Conservation (phyloP, 2,113 vertebrate genomes). For the Mystacornis crossleyi region DNA sequence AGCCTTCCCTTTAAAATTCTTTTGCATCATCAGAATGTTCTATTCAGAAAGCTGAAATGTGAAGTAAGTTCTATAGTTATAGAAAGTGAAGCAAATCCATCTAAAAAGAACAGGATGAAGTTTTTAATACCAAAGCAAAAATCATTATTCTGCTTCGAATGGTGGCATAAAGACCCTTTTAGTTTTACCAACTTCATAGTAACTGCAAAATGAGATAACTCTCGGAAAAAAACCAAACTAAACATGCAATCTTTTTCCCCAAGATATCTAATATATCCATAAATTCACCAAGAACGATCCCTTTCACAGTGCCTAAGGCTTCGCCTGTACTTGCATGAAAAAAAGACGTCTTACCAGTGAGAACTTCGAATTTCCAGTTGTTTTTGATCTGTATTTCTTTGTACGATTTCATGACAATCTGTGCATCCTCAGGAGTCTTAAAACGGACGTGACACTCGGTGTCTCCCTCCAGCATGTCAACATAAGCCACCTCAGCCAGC, state of each 20-base stretch:
- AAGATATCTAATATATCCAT: not conserved
- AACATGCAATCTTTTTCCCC: not conserved
- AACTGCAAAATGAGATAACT: not conserved
- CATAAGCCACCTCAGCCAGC: conserved; percentile 86
- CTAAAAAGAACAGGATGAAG: not conserved
- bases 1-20: not conserved
- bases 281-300: not conserved
- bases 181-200: not conserved
- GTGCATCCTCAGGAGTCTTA: conserved; percentile 85
- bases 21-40: not conserved
- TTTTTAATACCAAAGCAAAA: not conserved
- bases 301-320: not conserved
- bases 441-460: conserved; percentile 89
- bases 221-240: not conserved
- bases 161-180: not conserved
- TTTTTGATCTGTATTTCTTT: conserved; percentile 83
- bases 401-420: conserved; percentile 65
- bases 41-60: not conserved
- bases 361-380: conserved; percentile 88
- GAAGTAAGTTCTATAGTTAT: not conserved
- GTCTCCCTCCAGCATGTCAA: conserved; percentile 92
- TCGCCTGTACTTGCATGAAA: not conserved
- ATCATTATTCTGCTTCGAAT: not conserved
- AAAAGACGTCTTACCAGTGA: conserved; percentile 80
- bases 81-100: not conserved